phyloP scores from a whole-genome alignment of 2,797 vertebrate genomes.

The Molossus molossus region DNA sequence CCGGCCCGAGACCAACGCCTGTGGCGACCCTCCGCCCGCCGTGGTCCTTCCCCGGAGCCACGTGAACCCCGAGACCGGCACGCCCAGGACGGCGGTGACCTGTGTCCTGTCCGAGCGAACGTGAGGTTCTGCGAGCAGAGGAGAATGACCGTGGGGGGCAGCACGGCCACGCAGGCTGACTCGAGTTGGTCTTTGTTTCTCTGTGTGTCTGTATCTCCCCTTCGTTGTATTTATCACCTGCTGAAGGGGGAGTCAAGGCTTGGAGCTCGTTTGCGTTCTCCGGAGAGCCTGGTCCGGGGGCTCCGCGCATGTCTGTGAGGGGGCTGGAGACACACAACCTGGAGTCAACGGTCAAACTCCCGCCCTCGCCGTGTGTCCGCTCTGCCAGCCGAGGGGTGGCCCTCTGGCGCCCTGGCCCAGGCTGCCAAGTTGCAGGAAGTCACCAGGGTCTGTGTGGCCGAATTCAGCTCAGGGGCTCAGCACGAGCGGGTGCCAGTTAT shows the following conservation, averaged over 20 bases:
- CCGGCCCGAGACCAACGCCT: neutral
- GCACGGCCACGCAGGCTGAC: neutral
- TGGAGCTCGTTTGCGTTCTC: neutral
- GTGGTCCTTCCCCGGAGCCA: neutral
- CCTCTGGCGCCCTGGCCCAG: neutral
- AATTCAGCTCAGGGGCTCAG: neutral
- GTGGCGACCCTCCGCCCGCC: no score
- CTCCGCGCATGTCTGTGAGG: neutral
- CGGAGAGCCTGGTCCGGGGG: neutral
- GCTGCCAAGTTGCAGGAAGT: slow-evolving; percentile 22
- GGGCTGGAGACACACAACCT: neutral
- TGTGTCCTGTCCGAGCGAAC: neutral
- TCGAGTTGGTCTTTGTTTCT: neutral
- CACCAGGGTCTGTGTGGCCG: slow-evolving; percentile 12
- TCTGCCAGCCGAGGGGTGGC: neutral
- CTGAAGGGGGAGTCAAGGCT: neutral
- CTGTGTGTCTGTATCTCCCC: neutral
- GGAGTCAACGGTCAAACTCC: neutral
- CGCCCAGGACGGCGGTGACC: neutral
- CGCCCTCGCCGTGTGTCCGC: neutral
- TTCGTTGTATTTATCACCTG: neutral
- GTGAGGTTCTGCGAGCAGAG: neutral
- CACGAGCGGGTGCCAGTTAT: slow-evolving; percentile 29
- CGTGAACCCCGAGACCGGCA: rapidly evolving
- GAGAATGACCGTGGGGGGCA: neutral